A percentile compares a stretch with the other conserved stretches of the same genome.
These are phyloP conservation scores for Leptoclinus maculatus DNA, from an alignment of 2,797 vertebrate species.

Conservation along the genomic window DNA sequence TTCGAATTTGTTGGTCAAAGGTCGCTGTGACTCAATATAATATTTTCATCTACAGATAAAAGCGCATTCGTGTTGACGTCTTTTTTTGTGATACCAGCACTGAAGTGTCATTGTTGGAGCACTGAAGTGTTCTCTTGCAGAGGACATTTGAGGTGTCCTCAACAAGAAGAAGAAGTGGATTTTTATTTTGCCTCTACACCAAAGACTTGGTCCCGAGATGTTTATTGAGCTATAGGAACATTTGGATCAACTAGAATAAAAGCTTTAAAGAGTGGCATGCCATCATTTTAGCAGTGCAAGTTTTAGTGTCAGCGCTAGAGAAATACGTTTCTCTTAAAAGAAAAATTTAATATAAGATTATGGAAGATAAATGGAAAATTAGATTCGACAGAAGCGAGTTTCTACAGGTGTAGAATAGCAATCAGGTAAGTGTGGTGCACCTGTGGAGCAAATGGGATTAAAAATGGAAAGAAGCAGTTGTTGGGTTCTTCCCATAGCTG, in stretches of 20 bases:
- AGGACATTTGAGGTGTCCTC: not conserved
- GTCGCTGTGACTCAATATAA: not conserved
- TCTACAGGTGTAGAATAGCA: too few relatives aligned
- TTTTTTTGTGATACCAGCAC: not conserved
- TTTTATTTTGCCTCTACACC: not conserved
- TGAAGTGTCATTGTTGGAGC: too few relatives aligned
- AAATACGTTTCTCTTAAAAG: not conserved
- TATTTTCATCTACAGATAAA: not conserved
- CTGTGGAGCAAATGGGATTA: too few relatives aligned
- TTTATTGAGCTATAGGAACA: not conserved
- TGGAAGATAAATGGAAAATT: too few relatives aligned
- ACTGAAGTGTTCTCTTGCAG: not conserved
- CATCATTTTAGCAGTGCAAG: too few relatives aligned
- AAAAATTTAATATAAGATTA: too few relatives aligned
- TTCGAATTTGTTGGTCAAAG: too few relatives aligned
- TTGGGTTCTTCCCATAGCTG: too few relatives aligned
- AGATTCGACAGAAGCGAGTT: not conserved
- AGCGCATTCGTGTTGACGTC: too few relatives aligned
- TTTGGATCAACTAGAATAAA: not conserved
- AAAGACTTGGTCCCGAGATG: not conserved
- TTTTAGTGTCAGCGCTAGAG: not conserved
- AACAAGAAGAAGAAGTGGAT: not conserved
- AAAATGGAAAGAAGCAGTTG: too few relatives aligned
- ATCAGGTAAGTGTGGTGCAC: too few relatives aligned
- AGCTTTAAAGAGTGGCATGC: too few relatives aligned